Base-by-base conservation (phyloP, 2,113 vertebrate genomes). In the Peucedramus taeniatus region DNA sequence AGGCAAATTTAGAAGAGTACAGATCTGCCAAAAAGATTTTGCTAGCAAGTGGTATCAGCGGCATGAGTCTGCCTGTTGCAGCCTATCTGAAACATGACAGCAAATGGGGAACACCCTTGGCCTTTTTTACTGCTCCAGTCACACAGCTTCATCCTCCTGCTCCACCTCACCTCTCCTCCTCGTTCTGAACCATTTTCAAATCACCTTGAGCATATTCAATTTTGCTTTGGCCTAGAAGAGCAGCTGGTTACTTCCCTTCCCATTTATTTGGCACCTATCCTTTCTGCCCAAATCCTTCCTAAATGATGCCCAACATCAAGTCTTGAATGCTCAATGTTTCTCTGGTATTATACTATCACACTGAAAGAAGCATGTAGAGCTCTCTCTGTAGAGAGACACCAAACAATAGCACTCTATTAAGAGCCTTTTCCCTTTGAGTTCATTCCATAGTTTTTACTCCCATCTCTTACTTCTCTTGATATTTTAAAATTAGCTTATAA, bases 111-210 rank as follows among this genome's bases (percentile, higher is more conserved):
- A 16, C 2, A 19, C 7, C 3, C 12, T 1, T 5, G 7, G 11
- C 28, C 50, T 22, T 11, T 85, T 15, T 24, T 12, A 21, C 30
- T 12, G 27, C 44, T 33, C 35, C 78, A 37, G 15, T 7, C 42
- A 39, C 0, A 0, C 15, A 28, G 31, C 27, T 53, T 20, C 0
- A 0, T 30, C 19, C 53, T 65, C 56, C 69, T 39, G 44, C 64
- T 77, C 81, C 15, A n/a, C 20, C 16, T 40, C 51, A 28, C 18
- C 16, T 74, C 63, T 23, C 22, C 50, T 50, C 44, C 26, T 37
- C 5, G 1, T 64, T n/a, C 31, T 44, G 16, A 17, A 88, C 8
- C 24, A 13, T 24, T 64, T 60, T 42, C 79, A 72, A 50, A 59
- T 9, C 45, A 60, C 27, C 23, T 56, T 33, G 4, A 79, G 33